A percentile compares a stretch with the other conserved stretches of the same genome.
Evolutionary conservation across 2,888 invertebrate genomes (phyloP).

Genomic region (Gortyna flavago): DNA sequence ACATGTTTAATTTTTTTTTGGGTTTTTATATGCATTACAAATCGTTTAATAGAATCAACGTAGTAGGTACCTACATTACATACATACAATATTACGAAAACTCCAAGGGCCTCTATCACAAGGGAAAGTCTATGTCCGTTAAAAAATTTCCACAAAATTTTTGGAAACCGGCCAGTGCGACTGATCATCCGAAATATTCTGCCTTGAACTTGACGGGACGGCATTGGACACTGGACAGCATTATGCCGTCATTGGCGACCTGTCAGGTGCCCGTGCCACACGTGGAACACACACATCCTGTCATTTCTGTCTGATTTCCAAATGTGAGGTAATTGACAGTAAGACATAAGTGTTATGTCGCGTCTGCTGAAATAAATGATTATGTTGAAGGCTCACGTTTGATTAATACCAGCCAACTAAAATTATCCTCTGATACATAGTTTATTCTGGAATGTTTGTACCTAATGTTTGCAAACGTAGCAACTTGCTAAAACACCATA

Average conservation of each 20-base stretch:
- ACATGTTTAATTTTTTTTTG: neutral
- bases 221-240: constrained; percentile 39
- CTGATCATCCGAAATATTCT: constrained; percentile 80
- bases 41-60: neutral
- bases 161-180: constrained; percentile 80
- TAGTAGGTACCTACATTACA: neutral
- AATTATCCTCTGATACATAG: constrained; percentile 1
- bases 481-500: constrained; percentile 35
- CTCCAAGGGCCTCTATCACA: neutral
- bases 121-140: constrained; percentile 27
- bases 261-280: constrained; percentile 65
- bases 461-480: constrained; percentile 43
- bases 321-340: constrained; percentile 67
- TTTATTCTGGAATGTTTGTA: constrained; percentile 44
- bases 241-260: constrained; percentile 68
- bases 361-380: constrained; percentile 19
- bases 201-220: constrained; percentile 81
- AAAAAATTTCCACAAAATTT: constrained; percentile 76
- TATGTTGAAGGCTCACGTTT: constrained; percentile 10
- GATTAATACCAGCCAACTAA: constrained; percentile 14
- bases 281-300: constrained; percentile 53
- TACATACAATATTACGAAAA: neutral
- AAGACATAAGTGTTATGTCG: constrained; percentile 49
- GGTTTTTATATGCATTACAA: neutral
- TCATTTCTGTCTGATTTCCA: constrained; percentile 59